Evolutionary conservation across 2,888 invertebrate species (phyloP).

Genomic region (Anagyrus pseudococci): DNA sequence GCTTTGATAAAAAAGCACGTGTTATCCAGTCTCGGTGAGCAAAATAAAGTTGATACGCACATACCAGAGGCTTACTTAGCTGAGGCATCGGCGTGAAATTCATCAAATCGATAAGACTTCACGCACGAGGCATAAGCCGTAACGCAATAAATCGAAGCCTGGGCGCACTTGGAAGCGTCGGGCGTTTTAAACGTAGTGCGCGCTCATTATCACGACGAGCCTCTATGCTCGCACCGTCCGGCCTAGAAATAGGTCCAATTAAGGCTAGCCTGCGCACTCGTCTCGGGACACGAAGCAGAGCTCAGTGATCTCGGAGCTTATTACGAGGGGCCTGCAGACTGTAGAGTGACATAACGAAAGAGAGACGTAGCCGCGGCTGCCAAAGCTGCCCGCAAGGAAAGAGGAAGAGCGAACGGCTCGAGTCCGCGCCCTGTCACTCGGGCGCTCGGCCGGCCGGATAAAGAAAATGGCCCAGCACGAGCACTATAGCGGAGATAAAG

Average conservation of each 20-base stretch:
- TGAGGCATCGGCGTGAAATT: too few species aligned
- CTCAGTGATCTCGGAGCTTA: neutral
- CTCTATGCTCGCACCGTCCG: neutral
- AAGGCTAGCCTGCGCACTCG: constrained; percentile 9
- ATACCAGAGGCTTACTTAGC: too few species aligned
- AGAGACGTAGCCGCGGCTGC: neutral
- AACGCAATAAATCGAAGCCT: too few species aligned
- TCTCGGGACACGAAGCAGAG: constrained; percentile 20
- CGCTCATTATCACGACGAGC: too few species aligned
- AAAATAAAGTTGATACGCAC: too few species aligned
- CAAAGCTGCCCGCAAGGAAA: constrained; percentile 2
- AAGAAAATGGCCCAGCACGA: constrained; percentile 1
- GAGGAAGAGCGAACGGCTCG: neutral
- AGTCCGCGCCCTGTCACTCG: neutral
- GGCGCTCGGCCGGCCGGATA: constrained; percentile 1
- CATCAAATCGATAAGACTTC: too few species aligned
- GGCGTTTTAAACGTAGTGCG: too few species aligned
- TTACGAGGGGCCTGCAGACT: neutral
- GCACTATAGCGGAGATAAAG: constrained; percentile 19
- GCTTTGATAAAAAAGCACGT: too few species aligned
- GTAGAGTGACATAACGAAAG: constrained; percentile 19
- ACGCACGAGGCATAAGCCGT: too few species aligned
- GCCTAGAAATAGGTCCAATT: constrained; percentile 27
- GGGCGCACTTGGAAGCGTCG: too few species aligned
- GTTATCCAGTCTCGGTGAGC: too few species aligned